Conservation (phyloP, 2,113 vertebrate species). For the Embiotoca jacksoni region DNA sequence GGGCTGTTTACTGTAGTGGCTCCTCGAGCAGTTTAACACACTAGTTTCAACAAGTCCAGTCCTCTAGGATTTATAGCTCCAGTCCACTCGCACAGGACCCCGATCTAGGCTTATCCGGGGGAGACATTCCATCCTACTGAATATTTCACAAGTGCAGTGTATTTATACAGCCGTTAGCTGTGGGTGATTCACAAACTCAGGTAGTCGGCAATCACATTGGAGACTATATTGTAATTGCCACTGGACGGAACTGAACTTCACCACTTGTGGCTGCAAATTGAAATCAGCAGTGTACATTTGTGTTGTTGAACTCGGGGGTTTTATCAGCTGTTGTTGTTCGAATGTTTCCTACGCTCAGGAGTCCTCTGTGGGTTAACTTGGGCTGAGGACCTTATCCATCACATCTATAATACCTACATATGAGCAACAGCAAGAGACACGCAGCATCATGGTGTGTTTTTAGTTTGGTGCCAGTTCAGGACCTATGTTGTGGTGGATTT, state of each 20-base stretch:
- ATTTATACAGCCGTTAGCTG: constrained; percentile 61
- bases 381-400: too few species aligned
- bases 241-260: constrained; percentile 50
- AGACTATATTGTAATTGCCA: constrained; percentile 51
- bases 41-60: constrained; percentile 37
- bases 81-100: constrained; percentile 34
- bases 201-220: constrained; percentile 16
- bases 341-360: too few species aligned
- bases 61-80: constrained; percentile 36
- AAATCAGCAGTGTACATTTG: too few species aligned
- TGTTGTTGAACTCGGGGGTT: too few species aligned
- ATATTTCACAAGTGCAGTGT: constrained; percentile 61
- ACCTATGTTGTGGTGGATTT: constrained; percentile 34
- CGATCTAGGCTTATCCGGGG: constrained; percentile 35
- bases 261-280: constrained; percentile 5
- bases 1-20: constrained; percentile 51
- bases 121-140: constrained; percentile 44
- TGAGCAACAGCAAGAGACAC: neutral
- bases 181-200: constrained; percentile 54
- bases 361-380: too few species aligned
- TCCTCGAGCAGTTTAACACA: constrained; percentile 36
- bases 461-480: neutral
- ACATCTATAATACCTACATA: neutral
- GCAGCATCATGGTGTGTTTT: constrained; percentile 21
- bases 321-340: too few species aligned